Percentiles rank a stretch among this genome's conserved stretches.
These are phyloP conservation scores for Kryptolebias ocellatus DNA, from an alignment of 2,797 vertebrate genomes.

Conservation along the genomic window DNA sequence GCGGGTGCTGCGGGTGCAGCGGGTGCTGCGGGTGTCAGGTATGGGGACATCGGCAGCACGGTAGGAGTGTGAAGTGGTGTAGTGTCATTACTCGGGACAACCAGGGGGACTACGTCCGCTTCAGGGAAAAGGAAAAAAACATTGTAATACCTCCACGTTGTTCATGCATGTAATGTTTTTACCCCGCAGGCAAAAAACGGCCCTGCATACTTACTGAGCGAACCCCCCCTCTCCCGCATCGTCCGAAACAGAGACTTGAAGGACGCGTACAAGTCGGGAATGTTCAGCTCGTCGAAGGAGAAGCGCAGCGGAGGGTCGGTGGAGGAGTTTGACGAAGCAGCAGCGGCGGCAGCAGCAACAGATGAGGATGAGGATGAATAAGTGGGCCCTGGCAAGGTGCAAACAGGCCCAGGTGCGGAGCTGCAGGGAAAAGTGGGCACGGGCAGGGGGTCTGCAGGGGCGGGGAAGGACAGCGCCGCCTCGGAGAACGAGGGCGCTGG, in stretches of 20 bases:
- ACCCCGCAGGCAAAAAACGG: background rate
- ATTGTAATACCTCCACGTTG: background rate
- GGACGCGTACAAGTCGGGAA: conserved; percentile 94
- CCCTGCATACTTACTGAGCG: conserved; percentile 77
- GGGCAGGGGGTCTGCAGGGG: conserved; percentile 16
- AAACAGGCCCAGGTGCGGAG: conserved; percentile 21
- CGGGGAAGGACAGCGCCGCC: conserved; percentile 40
- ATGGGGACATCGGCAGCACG: conserved; percentile 79
- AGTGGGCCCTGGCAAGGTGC: conserved; percentile 22
- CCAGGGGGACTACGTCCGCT: conserved; percentile 73
- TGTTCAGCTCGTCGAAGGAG: conserved; percentile 93
- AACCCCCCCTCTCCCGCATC: conserved; percentile 90
- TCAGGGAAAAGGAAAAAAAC: conserved; percentile 26
- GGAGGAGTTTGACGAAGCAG: conserved; percentile 34
- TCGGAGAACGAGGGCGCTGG: conserved; percentile 44
- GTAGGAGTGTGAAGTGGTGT: conserved; percentile 84
- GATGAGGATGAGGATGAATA: conserved; percentile 17
- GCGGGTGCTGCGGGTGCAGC: conserved; percentile 1
- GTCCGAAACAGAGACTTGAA: conserved; percentile 95
- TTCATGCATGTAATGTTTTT: background rate
- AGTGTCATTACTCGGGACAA: conserved; percentile 64
- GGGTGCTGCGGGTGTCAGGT: conserved; percentile 30
- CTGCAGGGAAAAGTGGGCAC: conserved; percentile 46
- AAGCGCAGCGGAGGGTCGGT: conserved; percentile 80
- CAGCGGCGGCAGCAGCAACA: conserved; percentile 1